Conservation (phyloP, 1,140 invertebrate species). For the Leptinotarsa defecta region DNA sequence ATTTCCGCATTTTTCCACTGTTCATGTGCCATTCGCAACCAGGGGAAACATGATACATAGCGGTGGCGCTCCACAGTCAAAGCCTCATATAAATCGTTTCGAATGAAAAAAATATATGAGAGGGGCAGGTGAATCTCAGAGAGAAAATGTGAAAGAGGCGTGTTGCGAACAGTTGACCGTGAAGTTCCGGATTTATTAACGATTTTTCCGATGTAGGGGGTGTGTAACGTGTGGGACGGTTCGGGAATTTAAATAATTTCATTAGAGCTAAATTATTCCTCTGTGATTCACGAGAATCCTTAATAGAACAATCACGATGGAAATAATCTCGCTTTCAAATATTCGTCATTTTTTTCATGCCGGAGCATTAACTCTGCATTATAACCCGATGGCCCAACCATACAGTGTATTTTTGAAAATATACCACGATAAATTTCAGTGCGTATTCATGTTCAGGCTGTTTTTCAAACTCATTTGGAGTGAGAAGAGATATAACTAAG, state of each 20-base stretch:
- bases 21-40: conserved; percentile 11
- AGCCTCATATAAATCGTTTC: not conserved
- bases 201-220: not conserved
- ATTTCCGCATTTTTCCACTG: conserved; percentile 12
- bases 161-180: not conserved
- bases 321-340: too few species aligned
- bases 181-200: conserved; percentile 14
- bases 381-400: too few species aligned
- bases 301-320: not conserved
- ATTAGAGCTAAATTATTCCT: not conserved
- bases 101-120: conserved; percentile 9
- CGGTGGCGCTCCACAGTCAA: not conserved
- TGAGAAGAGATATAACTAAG: too few species aligned
- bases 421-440: too few species aligned
- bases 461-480: too few species aligned
- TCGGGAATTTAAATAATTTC: not conserved
- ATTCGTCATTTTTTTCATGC: too few species aligned
- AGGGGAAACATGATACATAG: conserved; percentile 15
- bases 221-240: not conserved
- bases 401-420: too few species aligned
- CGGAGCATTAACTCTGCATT: too few species aligned
- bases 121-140: conserved; percentile 22
- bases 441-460: too few species aligned
- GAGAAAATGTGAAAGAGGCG: conserved; percentile 11
- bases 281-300: not conserved